Conservation (phyloP, 2,113 vertebrate species). For the Sturnira hondurensis region DNA sequence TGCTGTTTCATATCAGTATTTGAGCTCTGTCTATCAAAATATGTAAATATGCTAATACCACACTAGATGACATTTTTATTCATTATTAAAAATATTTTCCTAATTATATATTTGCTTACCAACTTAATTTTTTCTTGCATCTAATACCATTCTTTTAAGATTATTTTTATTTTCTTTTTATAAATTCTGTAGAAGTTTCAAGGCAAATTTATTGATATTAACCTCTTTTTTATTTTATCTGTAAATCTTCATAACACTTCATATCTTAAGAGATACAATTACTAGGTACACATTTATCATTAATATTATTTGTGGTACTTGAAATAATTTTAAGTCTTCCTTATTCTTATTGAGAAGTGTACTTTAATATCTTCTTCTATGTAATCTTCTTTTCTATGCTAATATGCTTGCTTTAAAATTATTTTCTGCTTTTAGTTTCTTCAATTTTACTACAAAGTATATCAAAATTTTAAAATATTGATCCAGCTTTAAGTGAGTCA, state of each 20-base stretch:
- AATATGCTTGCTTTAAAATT: background rate
- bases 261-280: background rate
- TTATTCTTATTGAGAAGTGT: background rate
- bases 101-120: background rate
- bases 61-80: background rate
- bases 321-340: background rate
- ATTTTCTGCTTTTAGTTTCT: background rate
- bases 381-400: background rate
- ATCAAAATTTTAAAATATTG: background rate
- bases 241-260: background rate
- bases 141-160: background rate
- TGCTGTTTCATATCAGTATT: background rate
- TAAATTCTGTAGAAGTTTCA: background rate
- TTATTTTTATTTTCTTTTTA: background rate
- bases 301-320: background rate
- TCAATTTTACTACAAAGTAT: background rate
- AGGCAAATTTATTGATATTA: background rate
- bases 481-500: background rate
- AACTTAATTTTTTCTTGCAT: background rate
- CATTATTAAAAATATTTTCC: background rate
- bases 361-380: background rate
- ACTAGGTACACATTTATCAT: background rate
- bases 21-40: background rate
- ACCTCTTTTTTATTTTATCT: background rate
- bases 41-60: background rate